Conservation (phyloP, 2,797 vertebrate genomes). For the Esox masquinongy region DNA sequence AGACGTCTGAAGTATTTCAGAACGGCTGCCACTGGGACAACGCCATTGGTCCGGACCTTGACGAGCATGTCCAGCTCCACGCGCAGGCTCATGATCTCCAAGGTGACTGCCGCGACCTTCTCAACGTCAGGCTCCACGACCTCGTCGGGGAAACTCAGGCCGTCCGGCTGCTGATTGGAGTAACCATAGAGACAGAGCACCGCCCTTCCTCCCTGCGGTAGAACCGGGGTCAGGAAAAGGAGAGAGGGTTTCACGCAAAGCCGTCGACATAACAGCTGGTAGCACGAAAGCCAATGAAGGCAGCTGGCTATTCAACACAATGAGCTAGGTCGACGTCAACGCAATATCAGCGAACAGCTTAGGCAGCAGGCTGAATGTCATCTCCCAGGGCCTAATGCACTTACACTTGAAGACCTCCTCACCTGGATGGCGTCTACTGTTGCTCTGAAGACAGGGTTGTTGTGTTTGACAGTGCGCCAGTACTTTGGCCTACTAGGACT, state of each 20-base stretch:
- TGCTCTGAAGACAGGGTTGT: conserved; percentile 90
- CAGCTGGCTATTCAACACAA: not conserved
- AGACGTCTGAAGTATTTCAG: not conserved
- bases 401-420: not conserved
- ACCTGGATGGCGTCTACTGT: conserved; percentile 88
- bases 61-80: conserved; percentile 83
- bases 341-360: not conserved
- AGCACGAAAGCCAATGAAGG: not conserved
- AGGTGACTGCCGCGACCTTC: conserved; percentile 82
- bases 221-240: not conserved
- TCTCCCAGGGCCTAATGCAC: not conserved
- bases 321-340: not conserved
- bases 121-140: conserved; percentile 77
- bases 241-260: not conserved
- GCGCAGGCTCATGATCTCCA: conserved; percentile 85
- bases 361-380: not conserved
- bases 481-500: conserved; percentile 83
- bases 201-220: conserved; percentile 81
- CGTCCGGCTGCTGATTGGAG: conserved; percentile 83
- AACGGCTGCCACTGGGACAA: not conserved
- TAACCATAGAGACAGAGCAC: conserved; percentile 88
- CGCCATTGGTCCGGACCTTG: conserved; percentile 63
- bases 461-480: conserved; percentile 91
- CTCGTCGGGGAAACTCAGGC: conserved; percentile 85
- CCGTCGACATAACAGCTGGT: not conserved